These are phyloP conservation scores for Apamea monoglypha DNA, from an alignment of 2,888 invertebrate species.

Conservation along the genomic window DNA sequence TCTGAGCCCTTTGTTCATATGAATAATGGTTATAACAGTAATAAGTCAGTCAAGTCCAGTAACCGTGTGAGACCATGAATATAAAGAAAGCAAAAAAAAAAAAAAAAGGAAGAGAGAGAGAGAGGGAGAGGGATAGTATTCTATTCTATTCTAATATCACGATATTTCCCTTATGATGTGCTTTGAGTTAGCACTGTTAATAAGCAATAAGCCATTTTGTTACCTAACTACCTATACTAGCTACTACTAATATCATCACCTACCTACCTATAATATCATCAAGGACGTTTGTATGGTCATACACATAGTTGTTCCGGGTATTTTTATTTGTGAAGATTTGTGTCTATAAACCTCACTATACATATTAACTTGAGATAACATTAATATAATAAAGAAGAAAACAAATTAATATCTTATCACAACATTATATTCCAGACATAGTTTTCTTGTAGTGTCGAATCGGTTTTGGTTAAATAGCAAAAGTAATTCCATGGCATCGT, in stretches of 20 bases:
- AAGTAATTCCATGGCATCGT: not conserved
- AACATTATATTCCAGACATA: not conserved
- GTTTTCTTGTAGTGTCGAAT: not conserved
- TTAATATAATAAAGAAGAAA: too few species aligned
- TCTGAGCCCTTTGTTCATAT: not conserved
- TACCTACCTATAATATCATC: not conserved
- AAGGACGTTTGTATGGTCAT: not conserved
- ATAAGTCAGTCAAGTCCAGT: not conserved
- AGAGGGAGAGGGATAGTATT: too few species aligned
- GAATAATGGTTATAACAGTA: not conserved
- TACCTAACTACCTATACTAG: not conserved
- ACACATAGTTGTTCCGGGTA: not conserved
- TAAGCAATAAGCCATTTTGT: too few species aligned
- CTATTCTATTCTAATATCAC: too few species aligned
- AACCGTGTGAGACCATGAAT: not conserved
- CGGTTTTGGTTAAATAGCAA: not conserved
- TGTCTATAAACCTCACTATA: too few species aligned
- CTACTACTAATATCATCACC: too few species aligned
- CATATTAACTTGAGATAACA: not conserved
- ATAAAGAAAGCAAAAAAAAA: too few species aligned
- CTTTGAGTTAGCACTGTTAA: not conserved
- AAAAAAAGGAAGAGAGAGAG: too few species aligned
- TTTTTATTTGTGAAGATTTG: not conserved
- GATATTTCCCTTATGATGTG: not conserved
- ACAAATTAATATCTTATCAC: too few species aligned